Evolutionary conservation across 2,888 invertebrate species (phyloP).

Genomic region (Glyphotaelius pellucidus): DNA sequence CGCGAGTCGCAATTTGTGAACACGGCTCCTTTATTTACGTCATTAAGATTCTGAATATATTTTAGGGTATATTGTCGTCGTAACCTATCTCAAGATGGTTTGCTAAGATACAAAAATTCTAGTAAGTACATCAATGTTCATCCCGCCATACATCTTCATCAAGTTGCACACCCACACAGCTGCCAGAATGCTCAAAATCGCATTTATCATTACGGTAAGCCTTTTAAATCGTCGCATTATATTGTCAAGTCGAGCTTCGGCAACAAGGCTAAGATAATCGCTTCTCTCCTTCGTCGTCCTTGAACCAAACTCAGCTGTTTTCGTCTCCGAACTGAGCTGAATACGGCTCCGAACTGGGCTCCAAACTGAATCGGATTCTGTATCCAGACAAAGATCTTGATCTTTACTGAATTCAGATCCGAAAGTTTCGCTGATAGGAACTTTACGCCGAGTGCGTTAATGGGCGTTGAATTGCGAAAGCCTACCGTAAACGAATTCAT

Average conservation of each 20-base stretch:
- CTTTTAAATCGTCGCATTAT: slow-evolving; percentile 57
- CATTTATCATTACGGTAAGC: slow-evolving; percentile 55
- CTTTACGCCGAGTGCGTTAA: slow-evolving; percentile 52
- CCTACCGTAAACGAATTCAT: slow-evolving; percentile 12
- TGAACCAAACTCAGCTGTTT: slow-evolving; percentile 30
- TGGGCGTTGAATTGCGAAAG: slow-evolving; percentile 4
- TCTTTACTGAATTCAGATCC: slow-evolving; percentile 26
- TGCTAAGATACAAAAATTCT: background rate
- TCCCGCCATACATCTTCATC: slow-evolving; percentile 15
- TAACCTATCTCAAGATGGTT: background rate
- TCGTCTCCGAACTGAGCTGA: background rate
- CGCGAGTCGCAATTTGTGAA: no score
- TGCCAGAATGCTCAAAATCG: slow-evolving; percentile 45
- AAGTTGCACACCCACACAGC: slow-evolving; percentile 17
- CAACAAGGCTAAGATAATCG: slow-evolving; percentile 55
- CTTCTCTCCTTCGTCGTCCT: slow-evolving; percentile 37
- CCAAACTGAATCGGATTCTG: background rate
- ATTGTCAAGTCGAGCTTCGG: slow-evolving; percentile 56
- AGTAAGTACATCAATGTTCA: background rate
- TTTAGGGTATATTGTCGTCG: no score
- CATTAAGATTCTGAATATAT: no score
- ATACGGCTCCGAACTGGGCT: background rate
- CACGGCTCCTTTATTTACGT: no score
- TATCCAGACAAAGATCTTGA: slow-evolving; percentile 47
- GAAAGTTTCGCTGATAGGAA: slow-evolving; percentile 58